A percentile compares a stretch with the other conserved stretches of the same genome.
phyloP scores from a whole-genome alignment of 2,888 invertebrate genomes.

The Corbicula japonica region DNA sequence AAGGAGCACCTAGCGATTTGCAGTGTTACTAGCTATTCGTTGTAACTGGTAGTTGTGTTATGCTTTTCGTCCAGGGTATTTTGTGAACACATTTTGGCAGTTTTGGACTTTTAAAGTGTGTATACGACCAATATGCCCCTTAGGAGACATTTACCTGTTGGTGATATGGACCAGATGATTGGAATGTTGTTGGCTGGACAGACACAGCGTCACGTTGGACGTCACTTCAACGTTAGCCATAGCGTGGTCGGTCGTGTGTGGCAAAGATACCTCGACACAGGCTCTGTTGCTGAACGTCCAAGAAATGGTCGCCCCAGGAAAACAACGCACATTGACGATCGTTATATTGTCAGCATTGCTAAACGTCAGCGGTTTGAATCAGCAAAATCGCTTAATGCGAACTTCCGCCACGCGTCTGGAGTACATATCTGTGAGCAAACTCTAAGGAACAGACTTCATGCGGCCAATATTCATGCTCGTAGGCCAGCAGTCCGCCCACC shows the following conservation, averaged over 20 bases:
- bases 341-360: background rate
- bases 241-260: background rate
- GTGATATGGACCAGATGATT: too few species aligned
- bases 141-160: slow-evolving; percentile 1
- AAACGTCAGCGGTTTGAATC: slow-evolving; percentile 24
- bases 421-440: slow-evolving; percentile 17
- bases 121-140: slow-evolving; percentile 4
- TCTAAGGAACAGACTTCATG: slow-evolving; percentile 29
- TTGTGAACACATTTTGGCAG: background rate
- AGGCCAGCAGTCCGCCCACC: slow-evolving; percentile 29
- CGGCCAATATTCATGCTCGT: slow-evolving; percentile 26
- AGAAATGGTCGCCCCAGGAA: background rate
- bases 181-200: slow-evolving; percentile 6
- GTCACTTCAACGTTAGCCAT: slow-evolving; percentile 1
- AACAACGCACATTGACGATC: slow-evolving; percentile 4
- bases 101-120: slow-evolving; percentile 2
- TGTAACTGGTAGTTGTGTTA: too few species aligned
- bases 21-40: too few species aligned
- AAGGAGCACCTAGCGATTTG: background rate
- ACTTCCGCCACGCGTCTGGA: slow-evolving; percentile 21
- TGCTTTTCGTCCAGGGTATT: too few species aligned
- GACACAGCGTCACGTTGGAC: slow-evolving; percentile 6
- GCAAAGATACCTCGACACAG: background rate
- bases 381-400: slow-evolving; percentile 11
- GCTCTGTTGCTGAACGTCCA: background rate